Base-by-base conservation (phyloP, 2,888 invertebrate species). In the Sarcophaga carnaria region DNA sequence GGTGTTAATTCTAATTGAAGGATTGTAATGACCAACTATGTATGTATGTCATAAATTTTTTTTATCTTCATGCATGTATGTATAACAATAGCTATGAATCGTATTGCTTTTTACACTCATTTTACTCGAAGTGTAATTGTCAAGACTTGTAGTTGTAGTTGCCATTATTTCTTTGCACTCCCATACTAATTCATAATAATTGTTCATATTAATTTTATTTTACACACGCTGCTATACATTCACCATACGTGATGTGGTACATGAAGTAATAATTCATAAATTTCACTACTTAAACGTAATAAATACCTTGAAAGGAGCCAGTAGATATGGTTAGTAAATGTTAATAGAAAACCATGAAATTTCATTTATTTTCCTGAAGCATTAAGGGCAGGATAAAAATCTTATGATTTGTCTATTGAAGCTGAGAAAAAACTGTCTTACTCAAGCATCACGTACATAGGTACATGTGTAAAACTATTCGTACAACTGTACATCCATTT, bases 191-290 rank as follows among this genome's bases (percentile, higher is more conserved):
- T 78, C 37, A 54, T 78, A 77, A 47, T 76, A 87, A 85, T 86
- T 75, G 79, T 80, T 86, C 79, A 85, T 72, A 84, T 86, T 87
- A 82, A 80, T 66, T 70, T 86, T 87, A 86, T 83, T 81, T 78
- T 70, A 83, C 80, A 78, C 67, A 79, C 25, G 27, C 59, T 45
- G 71, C 45, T 17, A 66, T n/a, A 60, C 64, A 75, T 59, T 80
- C 85, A 85, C 6, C 22, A 83, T 90, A 91, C 91, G 91, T 91
- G 91, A 90, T 90, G 90, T 78, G 67, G 86, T 86, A 82, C 78
- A 80, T 85, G 25, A 83, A 85, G 87, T 88, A 89, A 90, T 90
- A 90, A 90, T 90, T 91, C 91, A 90, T 90, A 90, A 89, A 88
- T 59, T 67, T 67, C 72, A 82, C 47, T 74, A 78, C 75, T 71